These are phyloP conservation scores for Rhabdomys dilectus DNA, from an alignment of 2,113 vertebrate genomes.

Conservation along the genomic window DNA sequence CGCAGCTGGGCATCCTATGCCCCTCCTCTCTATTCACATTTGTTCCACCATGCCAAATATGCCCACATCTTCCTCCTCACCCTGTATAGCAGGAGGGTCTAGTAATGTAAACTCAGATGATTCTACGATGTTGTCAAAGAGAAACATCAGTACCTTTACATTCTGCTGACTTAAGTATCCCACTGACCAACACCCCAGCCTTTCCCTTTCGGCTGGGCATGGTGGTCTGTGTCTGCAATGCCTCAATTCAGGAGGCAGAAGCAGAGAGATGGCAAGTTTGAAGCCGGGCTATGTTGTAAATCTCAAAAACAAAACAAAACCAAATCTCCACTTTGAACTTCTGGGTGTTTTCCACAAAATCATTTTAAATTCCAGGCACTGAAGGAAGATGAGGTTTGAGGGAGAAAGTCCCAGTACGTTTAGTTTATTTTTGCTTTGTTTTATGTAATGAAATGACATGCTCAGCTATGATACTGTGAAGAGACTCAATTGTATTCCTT, in stretches of 20 bases:
- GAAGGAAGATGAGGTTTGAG: background rate
- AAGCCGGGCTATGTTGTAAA: background rate
- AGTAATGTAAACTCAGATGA: background rate
- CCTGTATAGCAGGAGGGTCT: background rate
- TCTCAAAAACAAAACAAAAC: background rate
- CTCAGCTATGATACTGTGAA: background rate
- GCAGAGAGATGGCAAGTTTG: background rate
- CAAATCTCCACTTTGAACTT: background rate
- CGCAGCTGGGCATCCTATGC: background rate
- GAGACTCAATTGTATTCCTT: background rate
- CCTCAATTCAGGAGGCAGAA: background rate
- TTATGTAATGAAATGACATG: background rate
- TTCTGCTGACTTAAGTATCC: background rate
- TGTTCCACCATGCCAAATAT: background rate
- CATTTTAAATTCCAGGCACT: background rate
- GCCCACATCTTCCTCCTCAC: background rate
- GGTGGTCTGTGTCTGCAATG: background rate
- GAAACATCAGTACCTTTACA: background rate
- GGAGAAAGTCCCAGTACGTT: background rate
- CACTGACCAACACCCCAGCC: background rate
- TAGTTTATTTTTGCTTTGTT: background rate
- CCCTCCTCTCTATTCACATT: background rate
- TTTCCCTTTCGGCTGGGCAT: background rate
- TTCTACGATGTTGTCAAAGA: background rate
- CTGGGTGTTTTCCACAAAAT: slow-evolving; percentile 18